Evolutionary conservation across 2,888 invertebrate genomes (phyloP).

Genomic region (Gastracanthus pulcherrimus): DNA sequence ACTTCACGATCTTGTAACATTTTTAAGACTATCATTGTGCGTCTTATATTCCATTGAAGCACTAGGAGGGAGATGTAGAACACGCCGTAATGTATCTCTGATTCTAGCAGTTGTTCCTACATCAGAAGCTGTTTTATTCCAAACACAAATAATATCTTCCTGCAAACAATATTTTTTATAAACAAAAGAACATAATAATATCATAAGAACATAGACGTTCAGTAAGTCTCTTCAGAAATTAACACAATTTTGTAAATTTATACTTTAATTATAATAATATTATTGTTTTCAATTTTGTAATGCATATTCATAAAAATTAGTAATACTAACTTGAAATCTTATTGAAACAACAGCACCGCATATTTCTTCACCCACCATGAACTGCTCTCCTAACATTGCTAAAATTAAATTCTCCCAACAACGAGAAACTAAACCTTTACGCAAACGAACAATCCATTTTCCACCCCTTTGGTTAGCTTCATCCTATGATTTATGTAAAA

Average conservation of each 20-base stretch:
- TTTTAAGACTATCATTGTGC: slow-evolving; percentile 88
- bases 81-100: slow-evolving; percentile 95
- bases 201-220: background rate
- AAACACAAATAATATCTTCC: slow-evolving; percentile 97
- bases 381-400: slow-evolving; percentile 99
- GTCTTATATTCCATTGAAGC: slow-evolving; percentile 97
- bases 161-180: slow-evolving; percentile 72
- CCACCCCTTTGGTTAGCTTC: slow-evolving; percentile 97
- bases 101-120: slow-evolving; percentile 92
- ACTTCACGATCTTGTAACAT: slow-evolving; percentile 65
- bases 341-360: slow-evolving; percentile 98
- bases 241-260: slow-evolving; percentile 9
- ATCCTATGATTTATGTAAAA: slow-evolving; percentile 80
- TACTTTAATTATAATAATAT: background rate
- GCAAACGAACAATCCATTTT: slow-evolving; percentile 97
- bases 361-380: slow-evolving; percentile 98
- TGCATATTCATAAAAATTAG: background rate
- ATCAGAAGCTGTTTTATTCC: slow-evolving; percentile 97
- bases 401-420: slow-evolving; percentile 99
- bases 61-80: slow-evolving; percentile 95
- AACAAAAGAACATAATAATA: background rate
- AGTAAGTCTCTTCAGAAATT: background rate
- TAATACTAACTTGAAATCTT: slow-evolving; percentile 87
- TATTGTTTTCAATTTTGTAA: background rate
- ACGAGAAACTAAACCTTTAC: slow-evolving; percentile 95